Evolutionary conservation across 1,140 invertebrate species (phyloP).

Genomic region (Platyscapa corneri): DNA sequence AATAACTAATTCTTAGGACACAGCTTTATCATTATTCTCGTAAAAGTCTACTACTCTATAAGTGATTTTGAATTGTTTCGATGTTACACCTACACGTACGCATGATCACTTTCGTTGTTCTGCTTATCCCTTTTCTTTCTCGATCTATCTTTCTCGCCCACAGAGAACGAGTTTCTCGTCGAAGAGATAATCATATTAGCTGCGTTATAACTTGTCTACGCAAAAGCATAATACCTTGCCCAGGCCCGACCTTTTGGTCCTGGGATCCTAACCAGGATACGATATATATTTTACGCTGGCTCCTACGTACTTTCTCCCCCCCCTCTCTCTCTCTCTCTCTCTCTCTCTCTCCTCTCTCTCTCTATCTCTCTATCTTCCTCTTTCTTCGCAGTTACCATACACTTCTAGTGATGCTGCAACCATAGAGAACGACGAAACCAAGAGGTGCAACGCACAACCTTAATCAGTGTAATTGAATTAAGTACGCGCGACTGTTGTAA

Average conservation of each 20-base stretch:
- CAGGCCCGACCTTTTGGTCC: slow-evolving; percentile 55
- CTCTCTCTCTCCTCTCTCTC: slow-evolving; percentile 48
- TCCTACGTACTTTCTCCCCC: too few species aligned
- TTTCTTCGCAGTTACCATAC: slow-evolving; percentile 29
- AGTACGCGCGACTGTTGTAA: slow-evolving; percentile 73
- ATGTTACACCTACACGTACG: not conserved
- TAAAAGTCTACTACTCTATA: slow-evolving; percentile 3
- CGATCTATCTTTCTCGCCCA: not conserved
- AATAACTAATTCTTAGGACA: not conserved
- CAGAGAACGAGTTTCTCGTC: slow-evolving; percentile 56
- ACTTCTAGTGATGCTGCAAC: slow-evolving; percentile 54
- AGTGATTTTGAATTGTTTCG: slow-evolving; percentile 20
- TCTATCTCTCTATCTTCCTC: not conserved
- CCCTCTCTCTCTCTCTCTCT: slow-evolving; percentile 53
- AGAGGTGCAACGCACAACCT: slow-evolving; percentile 68
- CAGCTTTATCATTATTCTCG: not conserved
- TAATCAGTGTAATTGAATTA: slow-evolving; percentile 75
- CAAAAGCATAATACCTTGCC: slow-evolving; percentile 70
- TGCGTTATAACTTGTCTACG: slow-evolving; percentile 72
- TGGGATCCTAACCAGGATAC: slow-evolving; percentile 71
- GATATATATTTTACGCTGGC: slow-evolving; percentile 68
- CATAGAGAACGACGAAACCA: slow-evolving; percentile 40
- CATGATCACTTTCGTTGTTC: slow-evolving; percentile 38
- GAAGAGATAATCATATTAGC: slow-evolving; percentile 74
- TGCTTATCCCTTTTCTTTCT: not conserved